These are phyloP conservation scores for Brassicogethes aeneus DNA, from an alignment of 2,888 invertebrate genomes.

Conservation along the genomic window DNA sequence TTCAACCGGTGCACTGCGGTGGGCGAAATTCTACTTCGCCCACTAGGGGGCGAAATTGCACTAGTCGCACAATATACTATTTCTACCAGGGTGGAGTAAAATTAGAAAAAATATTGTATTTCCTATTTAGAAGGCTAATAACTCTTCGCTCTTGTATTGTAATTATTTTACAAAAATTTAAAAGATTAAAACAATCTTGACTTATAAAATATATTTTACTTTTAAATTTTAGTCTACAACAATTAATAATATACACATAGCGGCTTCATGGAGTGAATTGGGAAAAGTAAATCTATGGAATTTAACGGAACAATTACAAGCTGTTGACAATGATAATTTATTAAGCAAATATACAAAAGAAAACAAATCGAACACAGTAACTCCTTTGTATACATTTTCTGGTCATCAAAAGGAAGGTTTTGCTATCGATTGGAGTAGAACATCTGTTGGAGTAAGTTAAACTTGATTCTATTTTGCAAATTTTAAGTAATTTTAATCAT, in stretches of 20 bases:
- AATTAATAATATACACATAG: slow-evolving; percentile 58
- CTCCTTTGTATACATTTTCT: slow-evolving; percentile 76
- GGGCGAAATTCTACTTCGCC: no score
- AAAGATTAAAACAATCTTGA: no score
- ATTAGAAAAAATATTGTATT: no score
- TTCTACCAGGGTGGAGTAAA: no score
- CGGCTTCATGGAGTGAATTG: slow-evolving; percentile 93
- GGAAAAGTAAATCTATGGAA: slow-evolving; percentile 92
- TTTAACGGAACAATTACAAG: slow-evolving; percentile 68
- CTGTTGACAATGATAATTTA: slow-evolving; percentile 62
- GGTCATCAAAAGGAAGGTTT: slow-evolving; percentile 94
- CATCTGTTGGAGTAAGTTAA: slow-evolving; percentile 59
- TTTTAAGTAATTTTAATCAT: no score
- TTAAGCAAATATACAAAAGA: slow-evolving; percentile 56
- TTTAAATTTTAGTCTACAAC: slow-evolving; percentile 43
- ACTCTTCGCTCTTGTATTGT: no score
- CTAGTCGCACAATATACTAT: no score
- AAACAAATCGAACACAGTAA: slow-evolving; percentile 43
- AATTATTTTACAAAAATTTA: no score
- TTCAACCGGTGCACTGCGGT: no score
- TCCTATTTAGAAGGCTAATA: no score
- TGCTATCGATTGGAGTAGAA: slow-evolving; percentile 87
- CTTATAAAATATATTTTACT: no score
- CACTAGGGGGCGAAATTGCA: no score
- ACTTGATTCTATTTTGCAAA: background rate